Evolutionary conservation across 2,888 invertebrate genomes (phyloP).

Genomic region (Cantharis nigra): DNA sequence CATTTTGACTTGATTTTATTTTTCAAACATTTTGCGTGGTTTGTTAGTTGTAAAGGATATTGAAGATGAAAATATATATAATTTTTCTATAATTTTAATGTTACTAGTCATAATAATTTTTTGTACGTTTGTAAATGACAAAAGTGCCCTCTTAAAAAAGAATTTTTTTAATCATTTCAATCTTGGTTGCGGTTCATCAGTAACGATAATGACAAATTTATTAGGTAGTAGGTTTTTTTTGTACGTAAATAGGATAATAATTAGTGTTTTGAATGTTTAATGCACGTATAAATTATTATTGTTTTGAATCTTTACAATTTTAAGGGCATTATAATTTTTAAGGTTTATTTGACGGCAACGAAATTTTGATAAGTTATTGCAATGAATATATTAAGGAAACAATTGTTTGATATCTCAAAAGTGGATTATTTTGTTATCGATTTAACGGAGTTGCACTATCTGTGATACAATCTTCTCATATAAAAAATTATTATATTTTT

Average conservation of each 20-base stretch:
- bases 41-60: neutral
- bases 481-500: too few relatives aligned
- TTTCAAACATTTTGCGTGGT: neutral
- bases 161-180: neutral
- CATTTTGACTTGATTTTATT: neutral
- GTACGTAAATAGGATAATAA: neutral
- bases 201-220: neutral
- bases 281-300: neutral
- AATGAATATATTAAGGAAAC: neutral
- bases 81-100: neutral
- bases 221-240: neutral
- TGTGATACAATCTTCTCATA: neutral
- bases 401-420: neutral
- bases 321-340: neutral
- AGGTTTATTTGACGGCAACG: neutral
- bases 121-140: neutral
- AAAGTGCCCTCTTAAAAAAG: neutral
- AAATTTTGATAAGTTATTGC: neutral
- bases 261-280: neutral
- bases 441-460: neutral
- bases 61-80: neutral
- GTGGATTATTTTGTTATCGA: neutral
- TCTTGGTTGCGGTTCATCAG: neutral
- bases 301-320: neutral
- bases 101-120: neutral